phyloP scores from a whole-genome alignment of 2,888 invertebrate species.

The Pammene fasciana region DNA sequence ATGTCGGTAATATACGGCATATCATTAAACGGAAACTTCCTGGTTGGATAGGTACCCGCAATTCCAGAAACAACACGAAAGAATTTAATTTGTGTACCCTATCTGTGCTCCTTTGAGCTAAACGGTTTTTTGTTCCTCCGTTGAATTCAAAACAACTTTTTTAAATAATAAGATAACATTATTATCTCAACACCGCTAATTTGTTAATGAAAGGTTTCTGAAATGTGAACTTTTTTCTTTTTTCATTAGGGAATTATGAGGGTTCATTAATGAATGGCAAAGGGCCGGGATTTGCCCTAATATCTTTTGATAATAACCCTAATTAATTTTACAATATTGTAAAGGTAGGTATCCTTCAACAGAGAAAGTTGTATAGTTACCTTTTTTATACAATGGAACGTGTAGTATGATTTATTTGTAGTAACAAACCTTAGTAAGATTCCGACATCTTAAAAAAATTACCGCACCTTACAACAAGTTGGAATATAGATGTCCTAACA shows the following conservation, averaged over 20 bases:
- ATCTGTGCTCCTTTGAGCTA: neutral
- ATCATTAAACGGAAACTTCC: too few relatives aligned
- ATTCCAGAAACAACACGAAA: too few relatives aligned
- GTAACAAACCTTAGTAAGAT: too few relatives aligned
- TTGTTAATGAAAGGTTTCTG: slow-evolving; percentile 47
- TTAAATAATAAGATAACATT: slow-evolving; percentile 44
- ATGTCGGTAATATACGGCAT: too few relatives aligned
- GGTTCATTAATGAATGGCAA: slow-evolving; percentile 29
- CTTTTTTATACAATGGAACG: neutral
- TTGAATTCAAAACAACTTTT: neutral
- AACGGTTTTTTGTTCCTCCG: neutral
- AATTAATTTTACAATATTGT: slow-evolving; percentile 49
- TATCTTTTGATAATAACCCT: slow-evolving; percentile 42
- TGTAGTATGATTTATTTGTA: too few relatives aligned
- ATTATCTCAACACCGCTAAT: slow-evolving; percentile 43
- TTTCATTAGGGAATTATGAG: slow-evolving; percentile 31
- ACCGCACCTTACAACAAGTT: too few relatives aligned
- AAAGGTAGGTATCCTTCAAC: slow-evolving; percentile 26
- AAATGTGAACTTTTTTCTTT: slow-evolving; percentile 29
- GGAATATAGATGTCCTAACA: too few relatives aligned
- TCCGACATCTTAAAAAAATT: too few relatives aligned
- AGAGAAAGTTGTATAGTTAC: slow-evolving; percentile 20
- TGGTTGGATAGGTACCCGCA: too few relatives aligned
- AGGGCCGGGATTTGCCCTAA: slow-evolving; percentile 43
- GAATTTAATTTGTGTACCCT: too few relatives aligned